Base-by-base conservation (phyloP, 2,797 vertebrate species). In the Coluber constrictor region DNA sequence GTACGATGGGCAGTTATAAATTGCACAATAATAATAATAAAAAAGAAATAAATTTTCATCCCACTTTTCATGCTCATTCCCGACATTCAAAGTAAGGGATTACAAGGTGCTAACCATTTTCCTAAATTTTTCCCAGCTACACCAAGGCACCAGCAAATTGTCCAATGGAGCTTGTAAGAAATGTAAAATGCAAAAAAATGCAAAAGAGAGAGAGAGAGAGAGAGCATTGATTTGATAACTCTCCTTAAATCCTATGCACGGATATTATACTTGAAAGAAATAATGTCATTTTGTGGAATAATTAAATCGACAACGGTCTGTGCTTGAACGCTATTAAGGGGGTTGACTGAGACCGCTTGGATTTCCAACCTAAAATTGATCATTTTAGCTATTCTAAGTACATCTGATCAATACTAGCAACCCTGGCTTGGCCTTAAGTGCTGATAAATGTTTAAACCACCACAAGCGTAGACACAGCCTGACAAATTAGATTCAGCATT, bases 321-420 rank as follows among this genome's bases (percentile, higher is more conserved):
- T 94, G 92, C 86, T 93, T 95, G 95, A 96, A 93, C 87, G 86
- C 57, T 93, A 96, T 95, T 94, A 93, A 96, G 83, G 89, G 96
- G 10, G 95, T 92, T 61, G 83, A 93, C 95, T 88, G 92, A 93
- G 93, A 94, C 92, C 94, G 94, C 87, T 93, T 93, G 95, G 74
- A 88, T 96, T 97, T 96, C 96, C 91, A 96, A 88, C 87, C 87
- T 63, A 47, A 95, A 95, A 97, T 94, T 97, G 95, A 94, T 95
- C 87, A 96, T 16, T 60, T 95, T 93, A 95, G 90, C 88, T 90
- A 94, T 94, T 95, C 94, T 94, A 96, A 93, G 94, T 93, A 89
- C 92, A 88, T 88, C 89, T 11, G 92, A 95, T 95, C 94, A 74
- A 89, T 96, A 93, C 29, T 63, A 93, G 94, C 95, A 95, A 89